Percentiles rank a stretch among this genome's conserved stretches.
phyloP scores from a whole-genome alignment of 2,888 invertebrate genomes.

The Dasypolia templi region DNA sequence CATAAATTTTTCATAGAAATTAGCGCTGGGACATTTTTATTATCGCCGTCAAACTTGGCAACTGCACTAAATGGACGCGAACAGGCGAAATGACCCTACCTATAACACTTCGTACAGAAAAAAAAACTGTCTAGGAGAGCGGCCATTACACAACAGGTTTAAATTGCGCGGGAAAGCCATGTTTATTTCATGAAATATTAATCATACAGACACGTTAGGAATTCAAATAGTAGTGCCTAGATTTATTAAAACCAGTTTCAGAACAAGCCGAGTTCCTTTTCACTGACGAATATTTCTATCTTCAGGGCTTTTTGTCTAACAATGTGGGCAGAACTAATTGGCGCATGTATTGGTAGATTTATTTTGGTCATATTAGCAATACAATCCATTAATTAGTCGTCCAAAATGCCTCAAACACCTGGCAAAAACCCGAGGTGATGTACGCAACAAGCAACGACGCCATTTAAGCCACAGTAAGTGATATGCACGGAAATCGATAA shows the following conservation, averaged over 20 bases:
- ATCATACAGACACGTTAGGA: slow-evolving; percentile 33
- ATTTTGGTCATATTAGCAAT: slow-evolving; percentile 17
- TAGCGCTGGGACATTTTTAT: too few relatives aligned
- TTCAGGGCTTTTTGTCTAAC: slow-evolving; percentile 6
- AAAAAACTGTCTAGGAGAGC: slow-evolving; percentile 26
- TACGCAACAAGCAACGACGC: slow-evolving; percentile 42
- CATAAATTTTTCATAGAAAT: too few relatives aligned
- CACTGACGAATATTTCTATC: slow-evolving; percentile 26
- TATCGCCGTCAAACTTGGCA: too few relatives aligned
- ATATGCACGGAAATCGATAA: slow-evolving; percentile 55
- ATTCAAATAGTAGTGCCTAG: slow-evolving; percentile 46
- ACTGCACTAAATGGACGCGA: too few relatives aligned
- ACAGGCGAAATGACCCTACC: too few relatives aligned
- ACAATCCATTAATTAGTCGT: neutral
- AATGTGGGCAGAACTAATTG: slow-evolving; percentile 13
- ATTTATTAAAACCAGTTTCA: slow-evolving; percentile 56
- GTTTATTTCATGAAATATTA: slow-evolving; percentile 52
- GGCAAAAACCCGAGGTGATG: slow-evolving; percentile 6
- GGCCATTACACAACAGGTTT: slow-evolving; percentile 49
- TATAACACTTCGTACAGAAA: neutral
- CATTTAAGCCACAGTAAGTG: slow-evolving; percentile 41
- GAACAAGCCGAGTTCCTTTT: slow-evolving; percentile 22
- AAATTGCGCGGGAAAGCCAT: slow-evolving; percentile 47
- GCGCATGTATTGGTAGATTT: neutral
- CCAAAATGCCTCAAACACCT: neutral